Percentiles rank a stretch among this genome's conserved stretches.
These are phyloP conservation scores for Homarus gammarus DNA, from an alignment of 2,888 invertebrate species.

Conservation along the genomic window DNA sequence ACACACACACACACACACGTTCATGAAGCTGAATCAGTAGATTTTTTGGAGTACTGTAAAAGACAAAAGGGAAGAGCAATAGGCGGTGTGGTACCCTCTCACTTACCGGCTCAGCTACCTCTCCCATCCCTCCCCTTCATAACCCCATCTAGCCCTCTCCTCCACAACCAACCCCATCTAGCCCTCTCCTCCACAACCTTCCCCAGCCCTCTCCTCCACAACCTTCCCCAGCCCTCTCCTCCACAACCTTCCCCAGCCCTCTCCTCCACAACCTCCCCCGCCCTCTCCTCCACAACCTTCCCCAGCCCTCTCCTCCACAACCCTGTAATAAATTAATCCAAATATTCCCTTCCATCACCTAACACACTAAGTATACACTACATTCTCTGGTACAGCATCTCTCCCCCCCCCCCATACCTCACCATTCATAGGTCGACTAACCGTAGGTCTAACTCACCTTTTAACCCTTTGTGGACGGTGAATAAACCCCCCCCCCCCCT, in stretches of 20 bases:
- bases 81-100: no score
- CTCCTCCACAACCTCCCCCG: neutral
- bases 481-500: no score
- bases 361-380: no score
- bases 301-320: neutral
- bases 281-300: neutral
- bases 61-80: no score
- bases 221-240: neutral
- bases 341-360: neutral
- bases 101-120: neutral
- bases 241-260: neutral
- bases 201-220: neutral
- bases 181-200: neutral
- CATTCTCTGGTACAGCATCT: neutral
- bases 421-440: no score
- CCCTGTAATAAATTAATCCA: no score
- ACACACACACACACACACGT: no score
- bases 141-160: neutral
- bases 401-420: no score
- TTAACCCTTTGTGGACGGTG: no score
- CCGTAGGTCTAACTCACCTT: no score
- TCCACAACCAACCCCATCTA: neutral
- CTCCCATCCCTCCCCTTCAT: neutral
- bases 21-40: no score
- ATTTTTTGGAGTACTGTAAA: no score